phyloP scores from a whole-genome alignment of 2,113 vertebrate species.

The Prunella fulvescens region DNA sequence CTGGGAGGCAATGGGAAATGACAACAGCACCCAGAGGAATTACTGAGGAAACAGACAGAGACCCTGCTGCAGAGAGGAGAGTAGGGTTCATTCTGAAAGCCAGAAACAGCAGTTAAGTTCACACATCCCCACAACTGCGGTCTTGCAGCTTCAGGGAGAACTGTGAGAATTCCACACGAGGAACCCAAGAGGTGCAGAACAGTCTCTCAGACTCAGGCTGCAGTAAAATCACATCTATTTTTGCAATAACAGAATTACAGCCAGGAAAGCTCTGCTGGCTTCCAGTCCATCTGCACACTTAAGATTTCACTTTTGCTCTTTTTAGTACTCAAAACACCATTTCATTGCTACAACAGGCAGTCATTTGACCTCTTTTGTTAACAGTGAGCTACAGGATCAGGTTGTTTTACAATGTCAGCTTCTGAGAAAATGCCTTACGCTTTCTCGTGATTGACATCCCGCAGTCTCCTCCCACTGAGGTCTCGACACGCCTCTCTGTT shows the following conservation, averaged over 20 bases:
- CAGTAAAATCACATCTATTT: background rate
- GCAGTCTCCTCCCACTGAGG: constrained; percentile 89
- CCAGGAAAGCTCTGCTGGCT: background rate
- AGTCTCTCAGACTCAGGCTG: background rate
- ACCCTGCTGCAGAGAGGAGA: background rate
- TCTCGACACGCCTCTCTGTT: constrained; percentile 95
- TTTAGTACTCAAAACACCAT: background rate
- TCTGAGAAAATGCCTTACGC: constrained; percentile 75
- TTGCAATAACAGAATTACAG: background rate
- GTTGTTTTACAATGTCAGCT: background rate
- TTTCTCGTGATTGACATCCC: constrained; percentile 97
- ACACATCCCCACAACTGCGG: background rate
- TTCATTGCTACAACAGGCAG: background rate
- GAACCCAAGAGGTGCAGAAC: background rate
- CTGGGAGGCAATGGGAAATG: background rate
- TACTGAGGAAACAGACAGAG: background rate
- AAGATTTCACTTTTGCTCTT: background rate
- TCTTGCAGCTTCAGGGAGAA: background rate
- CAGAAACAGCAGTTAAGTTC: background rate
- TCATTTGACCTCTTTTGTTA: background rate
- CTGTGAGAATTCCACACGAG: background rate
- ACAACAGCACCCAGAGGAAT: background rate
- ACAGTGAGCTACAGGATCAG: background rate
- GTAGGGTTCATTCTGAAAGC: background rate
- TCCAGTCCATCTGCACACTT: background rate